Conservation (phyloP, 2,888 invertebrate species). For the Neuroscelio doddi region DNA sequence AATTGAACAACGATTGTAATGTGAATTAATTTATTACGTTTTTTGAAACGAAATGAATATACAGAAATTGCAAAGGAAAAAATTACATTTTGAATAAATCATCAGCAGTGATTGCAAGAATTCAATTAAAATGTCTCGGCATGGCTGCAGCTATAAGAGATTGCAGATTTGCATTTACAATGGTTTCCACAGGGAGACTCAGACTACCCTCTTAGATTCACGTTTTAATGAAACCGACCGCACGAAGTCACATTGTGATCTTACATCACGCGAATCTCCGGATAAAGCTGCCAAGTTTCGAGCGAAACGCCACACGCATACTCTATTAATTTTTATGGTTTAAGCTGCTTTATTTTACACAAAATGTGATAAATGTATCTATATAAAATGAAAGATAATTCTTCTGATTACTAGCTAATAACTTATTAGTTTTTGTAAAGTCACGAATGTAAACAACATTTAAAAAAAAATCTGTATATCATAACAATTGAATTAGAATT, state of each 20-base stretch:
- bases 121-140: not conserved
- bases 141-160: conserved; percentile 12
- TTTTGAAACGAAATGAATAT: too few relatives aligned
- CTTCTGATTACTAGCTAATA: conserved; percentile 12
- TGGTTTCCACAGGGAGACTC: conserved; percentile 17
- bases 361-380: conserved; percentile 1
- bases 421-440: not conserved
- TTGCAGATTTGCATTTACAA: conserved; percentile 21
- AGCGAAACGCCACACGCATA: not conserved
- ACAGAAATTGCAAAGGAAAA: too few relatives aligned
- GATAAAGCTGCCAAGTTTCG: not conserved
- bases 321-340: conserved; percentile 20
- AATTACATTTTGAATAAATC: too few relatives aligned
- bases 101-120: too few relatives aligned
- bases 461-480: too few relatives aligned
- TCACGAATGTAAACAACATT: too few relatives aligned
- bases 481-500: too few relatives aligned
- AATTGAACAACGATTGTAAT: too few relatives aligned
- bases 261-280: conserved; percentile 17
- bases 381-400: conserved; percentile 1
- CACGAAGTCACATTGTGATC: conserved; percentile 9
- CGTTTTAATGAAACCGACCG: conserved; percentile 19
- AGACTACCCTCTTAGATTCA: conserved; percentile 1
- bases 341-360: conserved; percentile 1
- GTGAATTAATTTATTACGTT: too few relatives aligned